Evolutionary conservation across 2,888 invertebrate genomes (phyloP), one percentile per base, ranked within the genome.

Genomic region (Protula sp.): DNA sequence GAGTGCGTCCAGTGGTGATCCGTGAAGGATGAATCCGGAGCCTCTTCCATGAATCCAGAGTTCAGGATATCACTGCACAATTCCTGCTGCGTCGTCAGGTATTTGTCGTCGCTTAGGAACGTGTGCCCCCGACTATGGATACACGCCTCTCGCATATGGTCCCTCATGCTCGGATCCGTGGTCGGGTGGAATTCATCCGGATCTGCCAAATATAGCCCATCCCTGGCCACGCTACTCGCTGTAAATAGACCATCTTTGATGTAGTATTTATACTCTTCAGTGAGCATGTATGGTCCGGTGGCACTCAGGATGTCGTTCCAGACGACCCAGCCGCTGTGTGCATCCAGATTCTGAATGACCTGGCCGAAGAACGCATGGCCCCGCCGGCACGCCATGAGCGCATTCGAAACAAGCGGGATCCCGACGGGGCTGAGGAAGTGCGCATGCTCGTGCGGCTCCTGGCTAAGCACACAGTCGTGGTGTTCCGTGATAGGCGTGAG

Each of bases 1-100:
- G 62, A 27, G 38, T 67, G 67, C 1, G 66, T 65, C 62, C 65
- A 66, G 52, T 66, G 63, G 51, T 66, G 66, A 22, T 55, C 31
- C 14, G 62, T 65, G 38, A 55, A 63, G 2, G 64, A 59, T 2
- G 28, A 30, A 22, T 26, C 24, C 19, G 38, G 29, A 5, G 59
- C 52, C 19, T 45, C 30, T 3, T 28, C 29, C 29, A 26, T 30
- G 47, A 54, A 63, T 1, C 48, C 51, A 14, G 47, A 24, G n/a
- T 28, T 30, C 38, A 55, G 1, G 1, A 65, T n/a, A 3, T 47
- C 30, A 5, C 31, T 38, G 55, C 65, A 65, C 4, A 65, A 48
- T n/a, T 31, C 24, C 31, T 59, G 30, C 14, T 61, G 63, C 3
- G 30, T 29, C 14, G 48, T 3, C 3, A 31, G 9, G 56, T 27